phyloP scores from a whole-genome alignment of 2,888 invertebrate genomes.

The Stenolophus ochropezus region DNA sequence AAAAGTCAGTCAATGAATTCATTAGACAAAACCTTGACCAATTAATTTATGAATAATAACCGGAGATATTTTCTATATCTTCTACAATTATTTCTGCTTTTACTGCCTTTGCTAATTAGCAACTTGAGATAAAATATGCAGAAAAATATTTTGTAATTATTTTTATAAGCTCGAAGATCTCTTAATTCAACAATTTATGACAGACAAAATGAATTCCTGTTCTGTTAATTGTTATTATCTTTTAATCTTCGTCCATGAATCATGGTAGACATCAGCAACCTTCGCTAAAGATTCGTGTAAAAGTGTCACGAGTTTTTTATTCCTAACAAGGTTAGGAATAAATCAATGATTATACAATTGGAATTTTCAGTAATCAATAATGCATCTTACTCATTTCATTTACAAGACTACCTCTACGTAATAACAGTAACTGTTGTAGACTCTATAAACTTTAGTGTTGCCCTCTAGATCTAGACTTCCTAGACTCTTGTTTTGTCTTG shows the following conservation, averaged over 20 bases:
- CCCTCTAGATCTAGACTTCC: no score
- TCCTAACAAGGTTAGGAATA: slow-evolving; percentile 23
- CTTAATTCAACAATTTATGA: slow-evolving; percentile 33
- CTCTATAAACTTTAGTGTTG: no score
- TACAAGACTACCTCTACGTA: background rate
- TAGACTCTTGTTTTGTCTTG: no score
- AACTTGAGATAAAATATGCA: background rate
- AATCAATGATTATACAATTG: slow-evolving; percentile 28
- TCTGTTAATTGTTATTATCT: slow-evolving; percentile 35
- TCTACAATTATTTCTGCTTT: background rate
- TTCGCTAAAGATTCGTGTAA: slow-evolving; percentile 29
- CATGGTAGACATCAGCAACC: slow-evolving; percentile 33
- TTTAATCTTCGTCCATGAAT: slow-evolving; percentile 45
- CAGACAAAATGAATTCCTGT: slow-evolving; percentile 1
- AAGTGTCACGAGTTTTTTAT: slow-evolving; percentile 15
- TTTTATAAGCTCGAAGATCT: background rate
- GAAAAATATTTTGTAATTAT: background rate
- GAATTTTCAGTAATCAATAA: background rate
- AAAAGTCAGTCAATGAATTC: background rate
- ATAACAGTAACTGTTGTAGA: no score
- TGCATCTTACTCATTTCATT: background rate
- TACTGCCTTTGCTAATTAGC: background rate
- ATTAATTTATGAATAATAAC: slow-evolving; percentile 49
- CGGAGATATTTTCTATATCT: background rate
- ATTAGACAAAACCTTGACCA: slow-evolving; percentile 46